These are phyloP conservation scores for Halcyon senegalensis DNA, from an alignment of 2,113 vertebrate genomes.

Conservation along the genomic window DNA sequence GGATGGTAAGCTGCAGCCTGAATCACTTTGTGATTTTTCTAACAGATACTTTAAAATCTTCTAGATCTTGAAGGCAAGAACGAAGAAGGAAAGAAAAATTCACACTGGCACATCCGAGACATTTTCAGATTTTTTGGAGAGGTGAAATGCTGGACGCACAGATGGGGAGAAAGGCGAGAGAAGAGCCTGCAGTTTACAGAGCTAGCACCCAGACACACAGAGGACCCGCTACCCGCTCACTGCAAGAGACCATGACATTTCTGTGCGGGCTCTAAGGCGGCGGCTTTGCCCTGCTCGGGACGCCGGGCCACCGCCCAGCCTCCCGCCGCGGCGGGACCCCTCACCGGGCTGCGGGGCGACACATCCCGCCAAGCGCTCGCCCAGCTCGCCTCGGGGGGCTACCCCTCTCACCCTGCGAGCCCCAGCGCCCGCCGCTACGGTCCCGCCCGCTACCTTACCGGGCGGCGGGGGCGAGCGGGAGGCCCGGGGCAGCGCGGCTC, in stretches of 20 bases:
- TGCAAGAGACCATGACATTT: neutral
- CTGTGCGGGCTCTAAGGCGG: neutral
- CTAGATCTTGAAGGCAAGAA: neutral
- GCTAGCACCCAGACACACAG: no score
- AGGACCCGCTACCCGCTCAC: accelerated
- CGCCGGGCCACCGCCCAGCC: neutral
- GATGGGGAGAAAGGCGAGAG: neutral
- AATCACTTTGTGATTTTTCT: neutral
- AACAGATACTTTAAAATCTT: neutral
- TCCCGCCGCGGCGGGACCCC: neutral
- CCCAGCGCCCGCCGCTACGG: neutral
- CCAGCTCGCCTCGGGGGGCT: neutral
- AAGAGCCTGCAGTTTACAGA: neutral
- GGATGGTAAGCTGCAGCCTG: neutral
- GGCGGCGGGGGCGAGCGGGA: neutral
- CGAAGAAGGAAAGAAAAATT: neutral
- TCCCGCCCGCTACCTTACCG: neutral
- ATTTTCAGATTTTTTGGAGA: neutral
- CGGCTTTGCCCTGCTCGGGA: neutral
- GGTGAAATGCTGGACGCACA: neutral
- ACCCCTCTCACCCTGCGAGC: neutral
- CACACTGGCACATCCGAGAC: neutral
- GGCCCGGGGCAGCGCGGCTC: neutral
- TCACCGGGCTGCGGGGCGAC: neutral
- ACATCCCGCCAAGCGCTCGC: neutral